Evolutionary conservation across 2,113 vertebrate species (phyloP).

Genomic region (Embiotoca jacksoni): DNA sequence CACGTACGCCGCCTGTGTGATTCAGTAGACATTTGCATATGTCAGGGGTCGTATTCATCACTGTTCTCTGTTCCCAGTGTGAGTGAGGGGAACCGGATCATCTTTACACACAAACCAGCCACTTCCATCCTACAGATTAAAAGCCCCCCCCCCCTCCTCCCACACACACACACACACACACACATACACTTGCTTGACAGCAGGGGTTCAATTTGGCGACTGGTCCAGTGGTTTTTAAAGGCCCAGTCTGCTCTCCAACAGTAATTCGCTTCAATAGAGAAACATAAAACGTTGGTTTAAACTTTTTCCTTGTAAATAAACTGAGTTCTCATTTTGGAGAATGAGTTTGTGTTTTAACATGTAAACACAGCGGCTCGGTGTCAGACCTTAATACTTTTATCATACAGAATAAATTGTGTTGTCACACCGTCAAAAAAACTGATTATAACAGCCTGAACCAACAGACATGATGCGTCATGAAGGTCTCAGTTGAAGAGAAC

Average conservation of each 20-base stretch:
- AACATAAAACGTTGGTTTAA: not conserved
- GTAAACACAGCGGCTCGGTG: not conserved
- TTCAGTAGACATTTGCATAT: conserved; percentile 78
- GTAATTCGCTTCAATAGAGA: not conserved
- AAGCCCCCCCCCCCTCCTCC: not conserved
- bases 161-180: conserved; percentile 32
- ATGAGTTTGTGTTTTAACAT: not conserved
- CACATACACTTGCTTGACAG: conserved; percentile 40
- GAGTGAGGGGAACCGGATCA: conserved; percentile 66
- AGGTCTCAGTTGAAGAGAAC: too few species aligned
- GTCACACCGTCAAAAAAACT: not conserved
- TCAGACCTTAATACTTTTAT: not conserved
- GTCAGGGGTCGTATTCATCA: conserved; percentile 75
- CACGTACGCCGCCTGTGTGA: conserved; percentile 43
- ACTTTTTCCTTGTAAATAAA: conserved; percentile 2
- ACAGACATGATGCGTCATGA: too few species aligned
- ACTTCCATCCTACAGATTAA: conserved; percentile 35
- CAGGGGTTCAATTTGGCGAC: conserved; percentile 50
- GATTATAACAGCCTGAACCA: not conserved
- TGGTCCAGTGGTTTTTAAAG: conserved; percentile 61
- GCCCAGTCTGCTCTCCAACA: conserved; percentile 16
- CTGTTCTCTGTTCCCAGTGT: conserved; percentile 50
- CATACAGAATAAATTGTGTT: not conserved
- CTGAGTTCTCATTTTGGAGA: not conserved
- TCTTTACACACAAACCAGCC: conserved; percentile 49